Evolutionary conservation across 1,140 invertebrate genomes (phyloP).

Genomic region (Thaumatotibia leucotreta): DNA sequence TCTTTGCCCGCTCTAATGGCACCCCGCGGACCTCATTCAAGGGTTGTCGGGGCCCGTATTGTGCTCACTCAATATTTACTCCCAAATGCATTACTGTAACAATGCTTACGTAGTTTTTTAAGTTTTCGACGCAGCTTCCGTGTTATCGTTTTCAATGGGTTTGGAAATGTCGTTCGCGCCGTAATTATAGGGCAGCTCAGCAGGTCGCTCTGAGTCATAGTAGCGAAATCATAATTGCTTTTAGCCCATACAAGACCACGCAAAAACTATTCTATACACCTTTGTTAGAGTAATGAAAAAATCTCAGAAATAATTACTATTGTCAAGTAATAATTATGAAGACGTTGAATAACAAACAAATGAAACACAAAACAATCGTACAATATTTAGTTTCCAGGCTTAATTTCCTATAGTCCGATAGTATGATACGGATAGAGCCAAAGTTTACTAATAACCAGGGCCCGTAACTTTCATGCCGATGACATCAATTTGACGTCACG

Average conservation of each 20-base stretch:
- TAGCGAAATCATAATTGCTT: slow-evolving; percentile 58
- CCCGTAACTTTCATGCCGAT: too few species aligned
- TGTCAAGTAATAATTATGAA: background rate
- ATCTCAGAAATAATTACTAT: slow-evolving; percentile 30
- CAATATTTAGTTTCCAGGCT: too few species aligned
- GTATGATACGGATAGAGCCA: too few species aligned
- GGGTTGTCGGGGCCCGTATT: slow-evolving; percentile 67
- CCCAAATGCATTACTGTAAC: slow-evolving; percentile 73
- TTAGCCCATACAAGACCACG: slow-evolving; percentile 34
- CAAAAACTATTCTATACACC: slow-evolving; percentile 36
- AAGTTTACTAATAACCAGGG: too few species aligned
- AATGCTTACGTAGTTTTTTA: slow-evolving; percentile 73
- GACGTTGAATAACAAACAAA: background rate
- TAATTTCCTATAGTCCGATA: too few species aligned
- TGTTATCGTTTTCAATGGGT: slow-evolving; percentile 73
- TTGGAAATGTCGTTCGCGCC: slow-evolving; percentile 62
- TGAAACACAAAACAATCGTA: background rate
- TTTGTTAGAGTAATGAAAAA: slow-evolving; percentile 30
- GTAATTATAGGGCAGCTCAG: slow-evolving; percentile 71
- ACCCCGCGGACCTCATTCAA: slow-evolving; percentile 69
- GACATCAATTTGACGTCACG: too few species aligned
- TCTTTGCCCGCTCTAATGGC: slow-evolving; percentile 73
- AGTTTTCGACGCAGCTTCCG: slow-evolving; percentile 70
- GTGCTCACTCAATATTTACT: slow-evolving; percentile 74
- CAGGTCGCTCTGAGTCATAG: slow-evolving; percentile 54